Base-by-base conservation (phyloP, 2,888 invertebrate species). In the Thymelicus lineola region DNA sequence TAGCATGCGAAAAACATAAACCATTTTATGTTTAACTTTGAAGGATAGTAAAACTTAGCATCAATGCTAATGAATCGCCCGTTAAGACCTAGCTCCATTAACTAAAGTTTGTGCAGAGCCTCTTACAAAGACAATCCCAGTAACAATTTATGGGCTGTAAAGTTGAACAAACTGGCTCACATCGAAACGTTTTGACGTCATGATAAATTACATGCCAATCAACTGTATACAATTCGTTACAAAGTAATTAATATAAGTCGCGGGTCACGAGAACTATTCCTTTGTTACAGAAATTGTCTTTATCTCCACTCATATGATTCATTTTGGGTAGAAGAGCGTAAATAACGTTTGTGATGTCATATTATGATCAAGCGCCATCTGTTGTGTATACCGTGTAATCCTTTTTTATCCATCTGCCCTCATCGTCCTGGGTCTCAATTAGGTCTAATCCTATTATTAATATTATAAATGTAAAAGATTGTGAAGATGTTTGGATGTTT, bases 241-340 rank as follows among this genome's bases (percentile, higher is more conserved):
- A 20, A n/a, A 20, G 20, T 53, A 53, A 53, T 53, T 53, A 53
- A 53, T 17, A 20, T 20, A 20, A 53, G 48, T 50, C 48, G 17
- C 20, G 4, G 53, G 53, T 53, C 20, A 53, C 17, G 20, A 53
- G 53, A 53, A 20, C 53, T 53, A 53, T 53, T 53, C 53, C 53
- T 53, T 53, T 53, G 53, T 53, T 53, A 5, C 53, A 53, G 17
- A 53, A 53, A 20, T 53, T 12, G 9, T 12, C 20, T 20, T 53
- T 53, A 53, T 53, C 53, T 20, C 53, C 20, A 17, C 48, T 50
- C 48, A 15, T 9, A 53, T 53, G 53, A 53, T 53, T 53, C 53
- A 53, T 53, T 20, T 53, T 20, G 20, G 53, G 53, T 53, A 20
- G 53, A 50, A 17, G 48, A 50, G 20, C 9, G 53, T 53, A 20